A percentile compares a stretch with the other conserved stretches of the same genome.
These are phyloP conservation scores for Lepidochitona cinerea DNA, from an alignment of 2,888 invertebrate genomes.

Conservation along the genomic window DNA sequence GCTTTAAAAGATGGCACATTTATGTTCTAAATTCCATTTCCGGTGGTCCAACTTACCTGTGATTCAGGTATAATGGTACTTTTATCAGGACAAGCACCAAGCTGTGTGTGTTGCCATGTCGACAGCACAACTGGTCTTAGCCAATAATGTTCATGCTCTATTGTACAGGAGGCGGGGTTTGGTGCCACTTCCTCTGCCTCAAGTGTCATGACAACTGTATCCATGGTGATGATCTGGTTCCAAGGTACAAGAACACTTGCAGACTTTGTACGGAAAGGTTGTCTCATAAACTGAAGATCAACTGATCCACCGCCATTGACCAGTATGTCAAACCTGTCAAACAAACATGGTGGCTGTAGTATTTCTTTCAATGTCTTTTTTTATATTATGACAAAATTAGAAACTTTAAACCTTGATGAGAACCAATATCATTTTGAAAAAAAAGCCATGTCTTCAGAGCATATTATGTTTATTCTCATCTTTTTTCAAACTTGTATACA, in stretches of 20 bases:
- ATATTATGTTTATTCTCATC: background rate
- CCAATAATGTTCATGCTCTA: conserved; percentile 60
- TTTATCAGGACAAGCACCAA: conserved; percentile 68
- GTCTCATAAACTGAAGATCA: conserved; percentile 94
- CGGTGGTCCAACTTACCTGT: conserved; percentile 50
- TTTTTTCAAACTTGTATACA: background rate
- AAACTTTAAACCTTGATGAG: no score
- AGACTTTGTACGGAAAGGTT: conserved; percentile 83
- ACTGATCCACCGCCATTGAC: conserved; percentile 99
- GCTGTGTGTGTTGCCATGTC: conserved; percentile 70
- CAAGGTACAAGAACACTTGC: conserved; percentile 79
- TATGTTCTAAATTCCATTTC: no score
- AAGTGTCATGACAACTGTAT: conserved; percentile 57
- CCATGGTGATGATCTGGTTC: conserved; percentile 89
- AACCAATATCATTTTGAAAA: no score
- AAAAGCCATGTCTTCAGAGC: no score
- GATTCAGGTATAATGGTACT: conserved; percentile 70
- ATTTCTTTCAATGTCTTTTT: no score
- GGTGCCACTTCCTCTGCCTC: conserved; percentile 66
- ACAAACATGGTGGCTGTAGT: no score
- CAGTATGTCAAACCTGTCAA: conserved; percentile 94
- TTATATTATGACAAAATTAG: no score
- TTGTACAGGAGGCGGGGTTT: conserved; percentile 71
- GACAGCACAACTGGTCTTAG: conserved; percentile 66
- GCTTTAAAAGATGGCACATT: no score